Evolutionary conservation across 2,888 invertebrate species (phyloP).

Genomic region (Chrysomela aeneicollis): DNA sequence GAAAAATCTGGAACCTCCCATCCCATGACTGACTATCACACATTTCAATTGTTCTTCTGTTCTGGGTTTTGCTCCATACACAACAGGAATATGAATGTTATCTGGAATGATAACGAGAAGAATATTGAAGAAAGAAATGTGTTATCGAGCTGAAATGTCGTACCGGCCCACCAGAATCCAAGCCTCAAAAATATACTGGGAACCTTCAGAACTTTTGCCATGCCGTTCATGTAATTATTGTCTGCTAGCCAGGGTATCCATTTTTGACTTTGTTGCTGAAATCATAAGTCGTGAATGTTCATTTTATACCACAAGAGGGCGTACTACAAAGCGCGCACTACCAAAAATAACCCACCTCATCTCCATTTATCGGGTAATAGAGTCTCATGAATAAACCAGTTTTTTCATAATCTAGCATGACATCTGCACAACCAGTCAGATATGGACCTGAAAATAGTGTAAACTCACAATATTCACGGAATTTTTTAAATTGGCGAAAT

Average conservation of each 20-base stretch:
- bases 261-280: conserved; percentile 61
- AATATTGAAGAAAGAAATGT: too few relatives aligned
- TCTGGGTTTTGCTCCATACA: conserved; percentile 62
- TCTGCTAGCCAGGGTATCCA: conserved; percentile 68
- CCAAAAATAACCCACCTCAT: conserved; percentile 46
- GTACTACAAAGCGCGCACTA: neutral
- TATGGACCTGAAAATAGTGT: conserved; percentile 63
- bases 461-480: too few relatives aligned
- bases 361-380: conserved; percentile 66
- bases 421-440: conserved; percentile 67
- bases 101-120: too few relatives aligned
- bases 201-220: conserved; percentile 57
- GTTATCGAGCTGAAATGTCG: too few relatives aligned
- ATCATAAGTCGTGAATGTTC: conserved; percentile 24
- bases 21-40: conserved; percentile 71
- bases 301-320: conserved; percentile 9
- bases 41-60: conserved; percentile 62
- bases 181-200: conserved; percentile 53
- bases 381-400: conserved; percentile 66
- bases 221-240: conserved; percentile 53
- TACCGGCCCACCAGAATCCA: conserved; percentile 17
- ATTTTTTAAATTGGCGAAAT: too few relatives aligned
- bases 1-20: conserved; percentile 69
- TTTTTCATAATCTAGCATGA: conserved; percentile 65
- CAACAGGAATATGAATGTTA: conserved; percentile 63